A percentile compares a stretch with the other conserved stretches of the same genome.
These are phyloP conservation scores for Chymomyza costata DNA, from an alignment of 1,140 invertebrate genomes.

Conservation along the genomic window DNA sequence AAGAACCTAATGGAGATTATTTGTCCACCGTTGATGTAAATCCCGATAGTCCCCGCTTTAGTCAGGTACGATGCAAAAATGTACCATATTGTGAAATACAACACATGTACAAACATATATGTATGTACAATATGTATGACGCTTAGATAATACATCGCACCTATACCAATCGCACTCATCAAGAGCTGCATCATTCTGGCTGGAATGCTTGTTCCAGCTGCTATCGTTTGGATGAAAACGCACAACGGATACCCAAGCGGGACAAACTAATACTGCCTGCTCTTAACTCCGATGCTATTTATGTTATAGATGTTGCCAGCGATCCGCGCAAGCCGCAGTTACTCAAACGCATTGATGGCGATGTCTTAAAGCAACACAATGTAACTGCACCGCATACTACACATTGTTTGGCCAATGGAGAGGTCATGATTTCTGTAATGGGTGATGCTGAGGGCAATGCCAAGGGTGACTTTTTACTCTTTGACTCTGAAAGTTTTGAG, in stretches of 20 bases:
- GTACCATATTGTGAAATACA: conserved; percentile 92
- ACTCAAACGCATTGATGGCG: conserved; percentile 81
- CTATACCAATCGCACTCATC: conserved; percentile 84
- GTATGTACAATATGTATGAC: neutral
- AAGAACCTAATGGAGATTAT: conserved; percentile 85
- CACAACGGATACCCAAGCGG: conserved; percentile 80
- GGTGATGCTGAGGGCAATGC: conserved; percentile 89
- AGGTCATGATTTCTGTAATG: conserved; percentile 96
- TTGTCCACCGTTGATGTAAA: conserved; percentile 94
- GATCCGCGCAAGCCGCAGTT: conserved; percentile 80
- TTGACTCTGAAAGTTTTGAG: conserved; percentile 89
- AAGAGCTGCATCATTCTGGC: conserved; percentile 96
- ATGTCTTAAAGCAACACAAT: conserved; percentile 83
- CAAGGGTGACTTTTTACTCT: conserved; percentile 92
- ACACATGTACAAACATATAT: conserved; percentile 9
- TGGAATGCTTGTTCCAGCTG: conserved; percentile 98
- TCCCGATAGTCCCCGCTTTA: conserved; percentile 87
- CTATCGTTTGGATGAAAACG: conserved; percentile 75
- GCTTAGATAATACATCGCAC: conserved; percentile 93
- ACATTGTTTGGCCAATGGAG: conserved; percentile 93
- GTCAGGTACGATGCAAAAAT: no score
- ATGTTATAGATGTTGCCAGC: conserved; percentile 87
- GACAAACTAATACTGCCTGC: conserved; percentile 89
- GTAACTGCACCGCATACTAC: conserved; percentile 92
- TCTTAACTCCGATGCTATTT: conserved; percentile 89